These are phyloP conservation scores for Drosophila sp. DNA, from an alignment of 1,140 invertebrate species.

Conservation along the genomic window DNA sequence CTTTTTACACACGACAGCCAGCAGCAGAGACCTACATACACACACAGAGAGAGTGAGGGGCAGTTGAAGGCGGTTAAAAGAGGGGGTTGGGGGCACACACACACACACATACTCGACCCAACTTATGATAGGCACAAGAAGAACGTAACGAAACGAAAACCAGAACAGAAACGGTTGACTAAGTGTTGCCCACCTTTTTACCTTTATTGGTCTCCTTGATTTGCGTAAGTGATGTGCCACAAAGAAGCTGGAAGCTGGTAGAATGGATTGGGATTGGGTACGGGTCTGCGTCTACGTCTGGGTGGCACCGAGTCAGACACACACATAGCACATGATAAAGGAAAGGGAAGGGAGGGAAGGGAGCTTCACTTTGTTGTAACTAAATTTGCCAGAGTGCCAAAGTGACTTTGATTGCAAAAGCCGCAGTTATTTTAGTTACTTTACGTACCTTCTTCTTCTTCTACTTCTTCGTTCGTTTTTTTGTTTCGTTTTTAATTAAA, in stretches of 20 bases:
- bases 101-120: conserved; percentile 15
- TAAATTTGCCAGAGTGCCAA: conserved; percentile 40
- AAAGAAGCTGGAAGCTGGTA: neutral
- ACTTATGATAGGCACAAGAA: conserved; percentile 44
- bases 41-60: neutral
- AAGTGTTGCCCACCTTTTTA: conserved; percentile 58
- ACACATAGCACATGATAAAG: neutral
- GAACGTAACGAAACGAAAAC: conserved; percentile 9
- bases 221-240: conserved; percentile 66
- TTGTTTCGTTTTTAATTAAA: conserved; percentile 64
- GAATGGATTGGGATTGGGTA: conserved; percentile 13
- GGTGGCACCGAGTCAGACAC: neutral
- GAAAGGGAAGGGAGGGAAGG: neutral
- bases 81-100: conserved; percentile 2
- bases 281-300: neutral
- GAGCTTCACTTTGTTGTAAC: conserved; percentile 43
- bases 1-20: conserved; percentile 43
- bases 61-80: neutral
- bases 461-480: neutral
- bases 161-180: conserved; percentile 29
- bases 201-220: conserved; percentile 75
- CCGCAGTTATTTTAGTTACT: conserved; percentile 58
- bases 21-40: neutral
- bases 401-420: conserved; percentile 74
- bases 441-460: conserved; percentile 1